Percentiles rank a stretch among this genome's conserved stretches.
Conservation (phyloP, 2,888 invertebrate genomes). For the Leptarthrus brevirostris region DNA sequence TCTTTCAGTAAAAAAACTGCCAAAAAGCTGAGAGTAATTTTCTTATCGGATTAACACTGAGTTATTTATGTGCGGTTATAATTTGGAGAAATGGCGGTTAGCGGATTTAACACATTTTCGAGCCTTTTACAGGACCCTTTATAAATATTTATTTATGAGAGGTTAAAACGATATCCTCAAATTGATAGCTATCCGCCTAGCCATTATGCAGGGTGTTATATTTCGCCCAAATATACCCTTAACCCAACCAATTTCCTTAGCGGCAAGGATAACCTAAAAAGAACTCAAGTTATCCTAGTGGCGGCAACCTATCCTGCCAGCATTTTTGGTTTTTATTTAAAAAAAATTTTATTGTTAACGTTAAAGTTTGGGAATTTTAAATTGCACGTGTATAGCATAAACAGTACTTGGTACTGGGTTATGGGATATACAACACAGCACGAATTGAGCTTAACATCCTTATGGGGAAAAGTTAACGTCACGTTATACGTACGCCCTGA, state of each 20-base stretch:
- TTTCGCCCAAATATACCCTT: neutral
- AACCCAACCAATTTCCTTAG: neutral
- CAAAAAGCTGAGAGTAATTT: constrained; percentile 5
- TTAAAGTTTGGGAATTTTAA: constrained; percentile 23
- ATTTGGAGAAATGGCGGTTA: constrained; percentile 18
- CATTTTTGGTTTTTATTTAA: neutral
- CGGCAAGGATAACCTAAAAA: neutral
- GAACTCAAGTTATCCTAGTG: constrained; percentile 6
- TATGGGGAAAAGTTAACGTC: neutral
- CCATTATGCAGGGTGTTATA: neutral
- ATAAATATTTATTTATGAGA: constrained; percentile 35
- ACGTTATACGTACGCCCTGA: neutral
- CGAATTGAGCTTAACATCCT: neutral
- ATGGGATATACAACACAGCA: no score
- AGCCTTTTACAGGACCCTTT: neutral
- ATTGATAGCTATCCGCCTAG: neutral
- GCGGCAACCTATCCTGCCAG: constrained; percentile 1
- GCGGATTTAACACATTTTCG: constrained; percentile 13
- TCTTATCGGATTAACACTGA: constrained; percentile 27
- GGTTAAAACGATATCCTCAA: constrained; percentile 32
- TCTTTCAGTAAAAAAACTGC: neutral
- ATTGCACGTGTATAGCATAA: neutral
- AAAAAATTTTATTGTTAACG: constrained; percentile 9
- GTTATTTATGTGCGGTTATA: constrained; percentile 32
- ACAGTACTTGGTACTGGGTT: neutral